These are phyloP conservation scores for Eulemur macaco DNA, from an alignment of 2,113 vertebrate genomes.

Conservation along the genomic window DNA sequence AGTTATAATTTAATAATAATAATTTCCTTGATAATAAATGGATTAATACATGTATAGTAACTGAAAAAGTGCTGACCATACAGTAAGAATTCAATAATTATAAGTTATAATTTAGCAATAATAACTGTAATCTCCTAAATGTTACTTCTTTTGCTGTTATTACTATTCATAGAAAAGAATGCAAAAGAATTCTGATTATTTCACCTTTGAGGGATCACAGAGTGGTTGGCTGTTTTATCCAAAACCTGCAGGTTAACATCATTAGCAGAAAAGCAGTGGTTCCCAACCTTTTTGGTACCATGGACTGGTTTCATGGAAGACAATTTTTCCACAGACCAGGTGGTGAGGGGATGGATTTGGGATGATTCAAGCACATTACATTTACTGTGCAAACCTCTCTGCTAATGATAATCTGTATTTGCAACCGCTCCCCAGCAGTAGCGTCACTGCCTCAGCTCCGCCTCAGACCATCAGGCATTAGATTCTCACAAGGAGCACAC, in stretches of 20 bases:
- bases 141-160: neutral
- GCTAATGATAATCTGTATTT: too few species aligned
- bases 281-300: too few species aligned
- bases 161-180: neutral
- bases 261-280: neutral
- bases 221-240: neutral
- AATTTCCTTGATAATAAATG: neutral
- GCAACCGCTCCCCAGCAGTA: too few species aligned
- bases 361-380: too few species aligned
- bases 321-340: too few species aligned
- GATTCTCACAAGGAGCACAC: rapidly evolving
- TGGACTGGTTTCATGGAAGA: too few species aligned
- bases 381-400: too few species aligned
- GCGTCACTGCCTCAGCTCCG: too few species aligned
- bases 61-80: neutral
- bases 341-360: too few species aligned
- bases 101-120: constrained; percentile 5
- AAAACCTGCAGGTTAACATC: neutral
- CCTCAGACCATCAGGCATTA: too few species aligned
- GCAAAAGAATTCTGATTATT: neutral
- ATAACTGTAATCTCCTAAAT: neutral
- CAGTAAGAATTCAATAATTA: neutral
- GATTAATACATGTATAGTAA: neutral
- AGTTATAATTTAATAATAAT: neutral
- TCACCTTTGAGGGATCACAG: neutral